Evolutionary conservation across 37 sponge, comb jelly and placozoan genomes (phyloP).

Genomic region (Haliclona indistincta): DNA sequence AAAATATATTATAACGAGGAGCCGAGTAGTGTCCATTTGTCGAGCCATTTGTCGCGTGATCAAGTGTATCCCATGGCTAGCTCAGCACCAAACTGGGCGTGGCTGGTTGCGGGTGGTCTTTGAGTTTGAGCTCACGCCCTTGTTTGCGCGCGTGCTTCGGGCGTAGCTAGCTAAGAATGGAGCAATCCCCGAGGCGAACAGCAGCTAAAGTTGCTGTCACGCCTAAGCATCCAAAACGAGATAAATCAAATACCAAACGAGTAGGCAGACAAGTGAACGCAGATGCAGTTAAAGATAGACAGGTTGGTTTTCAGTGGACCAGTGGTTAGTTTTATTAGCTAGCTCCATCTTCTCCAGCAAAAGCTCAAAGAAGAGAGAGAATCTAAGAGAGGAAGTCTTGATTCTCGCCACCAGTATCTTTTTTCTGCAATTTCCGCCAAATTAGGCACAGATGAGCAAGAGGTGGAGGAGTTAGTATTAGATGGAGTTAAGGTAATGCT

Average conservation of each 20-base stretch:
- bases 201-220: conserved; percentile 48
- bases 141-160: background rate
- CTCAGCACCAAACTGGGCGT: conserved; percentile 18
- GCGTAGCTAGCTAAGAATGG: background rate
- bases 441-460: conserved; percentile 45
- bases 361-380: conserved; percentile 80
- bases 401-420: conserved; percentile 79
- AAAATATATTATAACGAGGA: too few relatives aligned
- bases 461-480: conserved; percentile 60
- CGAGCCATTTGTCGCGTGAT: background rate
- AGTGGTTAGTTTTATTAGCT: background rate
- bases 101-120: background rate
- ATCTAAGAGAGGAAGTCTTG: conserved; percentile 78
- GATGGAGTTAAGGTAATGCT: conserved; percentile 45
- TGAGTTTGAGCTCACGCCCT: background rate
- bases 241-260: conserved; percentile 47
- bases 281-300: conserved; percentile 61
- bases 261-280: background rate
- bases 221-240: conserved; percentile 73
- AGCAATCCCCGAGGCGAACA: background rate
- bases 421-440: conserved; percentile 31
- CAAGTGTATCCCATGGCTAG: too few relatives aligned
- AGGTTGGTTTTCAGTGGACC: conserved; percentile 9
- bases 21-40: background rate
- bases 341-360: conserved; percentile 39